Conservation (phyloP, 2,797 vertebrate species). For the Lacerta bilineata region DNA sequence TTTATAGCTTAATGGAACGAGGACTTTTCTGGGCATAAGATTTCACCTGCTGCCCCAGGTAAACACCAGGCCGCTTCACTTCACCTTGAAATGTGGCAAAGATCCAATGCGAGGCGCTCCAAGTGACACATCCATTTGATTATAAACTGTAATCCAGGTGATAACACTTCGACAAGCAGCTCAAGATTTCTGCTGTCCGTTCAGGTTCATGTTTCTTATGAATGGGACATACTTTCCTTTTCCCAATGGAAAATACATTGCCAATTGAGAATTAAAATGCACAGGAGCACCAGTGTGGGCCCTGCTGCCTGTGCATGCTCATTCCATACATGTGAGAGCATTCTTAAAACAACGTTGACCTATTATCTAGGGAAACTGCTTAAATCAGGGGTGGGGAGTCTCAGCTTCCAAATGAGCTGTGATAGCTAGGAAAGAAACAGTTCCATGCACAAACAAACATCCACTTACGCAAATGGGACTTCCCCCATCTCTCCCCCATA, state of each 20-base stretch:
- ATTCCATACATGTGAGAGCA: too few species aligned
- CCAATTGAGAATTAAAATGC: not conserved
- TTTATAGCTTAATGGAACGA: slow-evolving; percentile 80
- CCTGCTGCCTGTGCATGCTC: not conserved
- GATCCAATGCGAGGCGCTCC: slow-evolving; percentile 39
- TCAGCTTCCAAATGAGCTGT: not conserved
- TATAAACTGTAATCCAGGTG: slow-evolving; percentile 8
- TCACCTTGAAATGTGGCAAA: slow-evolving; percentile 57
- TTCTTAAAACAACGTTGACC: not conserved
- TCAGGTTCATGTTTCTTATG: slow-evolving; percentile 2
- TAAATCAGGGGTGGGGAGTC: not conserved
- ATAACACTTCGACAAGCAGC: not conserved
- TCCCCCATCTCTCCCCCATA: too few species aligned
- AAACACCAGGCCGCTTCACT: slow-evolving; percentile 55
- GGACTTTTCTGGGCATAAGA: slow-evolving; percentile 80
- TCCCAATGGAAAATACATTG: not conserved
- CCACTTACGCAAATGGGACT: too few species aligned
- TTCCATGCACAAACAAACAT: too few species aligned
- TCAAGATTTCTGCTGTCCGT: not conserved
- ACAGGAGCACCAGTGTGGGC: not conserved
- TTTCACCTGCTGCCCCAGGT: slow-evolving; percentile 73
- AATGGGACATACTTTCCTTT: not conserved
- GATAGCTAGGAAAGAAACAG: too few species aligned
- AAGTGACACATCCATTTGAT: slow-evolving; percentile 15
- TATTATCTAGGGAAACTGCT: not conserved